These are phyloP conservation scores for Abrostola triplasia DNA, from an alignment of 2,888 invertebrate genomes.

Conservation along the genomic window DNA sequence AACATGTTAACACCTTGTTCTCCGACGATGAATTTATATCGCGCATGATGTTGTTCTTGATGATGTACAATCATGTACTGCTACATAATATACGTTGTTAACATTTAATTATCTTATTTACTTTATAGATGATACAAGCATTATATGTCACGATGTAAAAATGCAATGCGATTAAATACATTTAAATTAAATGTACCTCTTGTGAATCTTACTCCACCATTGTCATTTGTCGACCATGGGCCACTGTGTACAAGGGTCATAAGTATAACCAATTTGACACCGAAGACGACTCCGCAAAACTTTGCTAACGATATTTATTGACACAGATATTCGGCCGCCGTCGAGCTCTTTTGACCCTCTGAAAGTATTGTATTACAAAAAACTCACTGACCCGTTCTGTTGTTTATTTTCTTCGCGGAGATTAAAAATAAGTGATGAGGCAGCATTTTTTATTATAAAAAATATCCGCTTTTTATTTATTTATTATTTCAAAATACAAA, in stretches of 20 bases:
- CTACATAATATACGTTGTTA: no score
- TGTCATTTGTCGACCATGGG: neutral
- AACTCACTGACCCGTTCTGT: slow-evolving; percentile 47
- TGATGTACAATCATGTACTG: no score
- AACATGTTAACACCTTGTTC: no score
- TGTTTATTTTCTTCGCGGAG: slow-evolving; percentile 38
- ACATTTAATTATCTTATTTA: no score
- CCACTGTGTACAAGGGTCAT: slow-evolving; percentile 7
- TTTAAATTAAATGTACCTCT: no score
- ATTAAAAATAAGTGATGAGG: slow-evolving; percentile 36
- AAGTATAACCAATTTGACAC: slow-evolving; percentile 13
- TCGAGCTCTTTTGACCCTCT: slow-evolving; percentile 48
- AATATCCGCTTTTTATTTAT: slow-evolving; percentile 5
- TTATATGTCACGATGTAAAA: no score
- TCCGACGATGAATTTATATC: no score
- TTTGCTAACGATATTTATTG: slow-evolving; percentile 55
- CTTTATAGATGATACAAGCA: no score
- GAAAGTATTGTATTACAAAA: slow-evolving; percentile 52
- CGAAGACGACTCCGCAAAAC: slow-evolving; percentile 28
- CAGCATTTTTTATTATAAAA: slow-evolving; percentile 26
- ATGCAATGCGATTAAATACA: no score
- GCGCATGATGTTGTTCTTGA: no score
- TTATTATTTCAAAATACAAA: slow-evolving; percentile 11
- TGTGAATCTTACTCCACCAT: no score
- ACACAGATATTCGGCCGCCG: slow-evolving; percentile 47